Evolutionary conservation across 2,888 invertebrate species (phyloP), one percentile per base, ranked within the genome.

Genomic region (Diloba caeruleocephala): DNA sequence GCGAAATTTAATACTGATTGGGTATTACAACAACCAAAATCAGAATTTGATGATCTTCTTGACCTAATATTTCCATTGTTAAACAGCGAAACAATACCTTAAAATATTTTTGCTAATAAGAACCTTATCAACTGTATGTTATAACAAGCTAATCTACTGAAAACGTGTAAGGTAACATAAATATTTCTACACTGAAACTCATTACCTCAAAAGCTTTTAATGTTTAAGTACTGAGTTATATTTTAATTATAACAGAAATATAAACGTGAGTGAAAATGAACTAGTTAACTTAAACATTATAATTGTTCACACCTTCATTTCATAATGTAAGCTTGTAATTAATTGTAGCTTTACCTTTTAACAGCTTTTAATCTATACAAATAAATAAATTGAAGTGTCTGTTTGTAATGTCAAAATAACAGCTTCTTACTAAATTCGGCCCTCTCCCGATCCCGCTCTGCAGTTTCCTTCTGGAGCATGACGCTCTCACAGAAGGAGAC

Each of bases 1-100:
- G 61, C 58, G 64, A 52, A 39, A 64, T 41, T 6, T 12, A 5
- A 17, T 52, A 43, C 31, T 26, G 61, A 62, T 62, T 52, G 64
- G 58, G 3, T 2, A 13, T 12, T 39, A 32, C 33, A 3, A 10
- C 14, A 13, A 21, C 3, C 21, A 1, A 36, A 36, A 58, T 44
- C 39, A 33, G 12, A 29, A 15, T 57, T 43, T 58, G 52, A 39
- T 46, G 52, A 62, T 17, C 25, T 36, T 52, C 7, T 7, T 25
- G 2, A 25, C 12, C 19, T 9, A 45, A 44, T 25, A 63, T 46
- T 17, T 19, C 28, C 4, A 28, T 52, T 64, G 58, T 48, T 57
- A 23, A 1, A 9, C 4, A 2, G 0, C 6, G 0, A 2, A 3
- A 15, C 31, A 49, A n/a, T n/a, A n/a, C n/a, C n/a, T n/a, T n/a